phyloP scores from a whole-genome alignment of 1,140 invertebrate genomes.

The Samia ricini region DNA sequence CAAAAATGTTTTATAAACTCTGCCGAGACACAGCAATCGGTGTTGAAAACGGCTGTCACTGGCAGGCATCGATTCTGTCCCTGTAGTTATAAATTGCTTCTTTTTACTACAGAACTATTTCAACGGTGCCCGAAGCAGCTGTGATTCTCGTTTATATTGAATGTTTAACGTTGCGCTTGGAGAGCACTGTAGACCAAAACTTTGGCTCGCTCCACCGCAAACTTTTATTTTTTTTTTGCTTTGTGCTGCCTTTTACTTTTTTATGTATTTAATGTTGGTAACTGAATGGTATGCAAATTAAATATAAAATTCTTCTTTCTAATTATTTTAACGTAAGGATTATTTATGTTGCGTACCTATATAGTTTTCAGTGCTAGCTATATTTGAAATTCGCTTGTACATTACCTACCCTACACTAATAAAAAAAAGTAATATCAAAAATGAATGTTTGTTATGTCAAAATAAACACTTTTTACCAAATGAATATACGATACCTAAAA shows the following conservation, averaged over 20 bases:
- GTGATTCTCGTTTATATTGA: slow-evolving; percentile 18
- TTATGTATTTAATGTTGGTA: background rate
- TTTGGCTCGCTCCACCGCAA: slow-evolving; percentile 1
- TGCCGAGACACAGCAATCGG: background rate
- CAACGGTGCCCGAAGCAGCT: slow-evolving; percentile 11
- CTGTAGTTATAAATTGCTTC: slow-evolving; percentile 43
- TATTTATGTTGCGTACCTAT: too few relatives aligned
- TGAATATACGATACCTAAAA: too few relatives aligned
- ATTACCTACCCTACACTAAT: too few relatives aligned
- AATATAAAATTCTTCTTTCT: too few relatives aligned
- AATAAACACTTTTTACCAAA: too few relatives aligned
- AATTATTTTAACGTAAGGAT: too few relatives aligned
- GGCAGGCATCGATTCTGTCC: slow-evolving; percentile 31
- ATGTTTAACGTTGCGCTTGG: slow-evolving; percentile 19
- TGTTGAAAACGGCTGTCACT: slow-evolving; percentile 15
- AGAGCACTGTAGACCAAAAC: slow-evolving; percentile 4
- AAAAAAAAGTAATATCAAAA: too few relatives aligned
- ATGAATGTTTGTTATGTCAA: too few relatives aligned
- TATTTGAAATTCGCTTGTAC: too few relatives aligned
- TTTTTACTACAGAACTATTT: slow-evolving; percentile 31
- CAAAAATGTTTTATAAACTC: background rate
- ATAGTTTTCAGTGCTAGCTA: too few relatives aligned
- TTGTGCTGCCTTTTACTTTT: background rate
- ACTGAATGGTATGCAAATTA: background rate
- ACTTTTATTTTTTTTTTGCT: background rate